Evolutionary conservation across 2,888 invertebrate species (phyloP), one percentile per base, ranked within the genome.

Genomic region (Pegoplata infirma): DNA sequence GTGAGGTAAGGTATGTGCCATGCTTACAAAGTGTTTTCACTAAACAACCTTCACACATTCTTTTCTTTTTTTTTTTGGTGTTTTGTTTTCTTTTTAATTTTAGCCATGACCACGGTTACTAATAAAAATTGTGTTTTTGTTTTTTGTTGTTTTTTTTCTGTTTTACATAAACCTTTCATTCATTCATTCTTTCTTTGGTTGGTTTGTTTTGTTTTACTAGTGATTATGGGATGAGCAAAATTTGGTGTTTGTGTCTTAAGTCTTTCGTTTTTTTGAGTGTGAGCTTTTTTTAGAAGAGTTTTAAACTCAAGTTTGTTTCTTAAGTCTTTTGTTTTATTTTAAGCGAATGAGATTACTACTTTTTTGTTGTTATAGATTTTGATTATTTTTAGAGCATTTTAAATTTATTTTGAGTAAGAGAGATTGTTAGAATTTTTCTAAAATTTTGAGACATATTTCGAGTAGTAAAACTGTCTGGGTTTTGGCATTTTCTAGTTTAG

Each of bases 11-110:
- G 44, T 10, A n/a, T 36, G 21, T 51, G 16, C 23, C 67, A n/a
- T n/a, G 46, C 28, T 69, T 53, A 61, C 49, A 63, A 51, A 55
- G 28, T 53, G 66, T 82, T 88, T 86, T 87, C 86, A 84, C 85
- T 83, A 87, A 88, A 88, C 86, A 88, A 86, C 87, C 87, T 87
- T 87, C 87, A 88, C 88, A 87, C 88, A 87, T 88, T 87, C 88
- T 81, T 79, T 76, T 59, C 85, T 36, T 12, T n/a, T n/a, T n/a
- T n/a, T n/a, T n/a, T n/a, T n/a, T n/a, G n/a, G n/a, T n/a, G n/a
- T n/a, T n/a, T n/a, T n/a, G n/a, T n/a, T n/a, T n/a, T n/a, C n/a
- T n/a, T 36, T 86, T 87, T 85, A 85, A 85, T 86, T 86, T 87
- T 84, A 86, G 84, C 88, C 87, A 87, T 87, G 87, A 87, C 87